Percentiles rank a stretch among this genome's conserved stretches.
phyloP scores from a whole-genome alignment of 2,113 vertebrate genomes.

The Aythya baeri region DNA sequence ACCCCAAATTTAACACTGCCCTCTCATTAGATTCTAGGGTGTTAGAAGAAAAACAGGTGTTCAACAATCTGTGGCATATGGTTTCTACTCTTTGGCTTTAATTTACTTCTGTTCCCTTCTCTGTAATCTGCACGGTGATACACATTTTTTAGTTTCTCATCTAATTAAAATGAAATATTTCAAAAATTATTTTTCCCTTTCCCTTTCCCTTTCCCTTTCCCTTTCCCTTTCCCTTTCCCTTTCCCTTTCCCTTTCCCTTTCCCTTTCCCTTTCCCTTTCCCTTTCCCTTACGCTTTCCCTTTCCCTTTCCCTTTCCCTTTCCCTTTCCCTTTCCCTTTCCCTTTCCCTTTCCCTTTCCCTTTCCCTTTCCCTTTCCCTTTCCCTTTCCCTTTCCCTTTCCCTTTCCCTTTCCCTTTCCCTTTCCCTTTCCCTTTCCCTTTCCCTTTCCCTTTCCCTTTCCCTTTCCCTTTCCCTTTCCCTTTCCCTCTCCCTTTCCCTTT shows the following conservation, averaged over 20 bases:
- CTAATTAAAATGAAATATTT: not conserved
- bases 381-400: not conserved
- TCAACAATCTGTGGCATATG: slow-evolving; percentile 31
- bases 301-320: not conserved
- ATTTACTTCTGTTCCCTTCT: not conserved
- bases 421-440: not conserved
- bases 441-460: not conserved
- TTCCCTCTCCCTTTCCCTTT: accelerated
- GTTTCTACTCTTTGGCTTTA: slow-evolving; percentile 13
- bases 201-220: not conserved
- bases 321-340: not conserved
- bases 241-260: not conserved
- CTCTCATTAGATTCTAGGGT: not conserved
- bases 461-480: no score
- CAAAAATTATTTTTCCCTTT: not conserved
- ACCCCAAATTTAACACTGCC: not conserved
- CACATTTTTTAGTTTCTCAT: not conserved
- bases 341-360: not conserved
- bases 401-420: not conserved
- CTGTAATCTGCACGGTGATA: not conserved
- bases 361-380: not conserved
- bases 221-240: no score
- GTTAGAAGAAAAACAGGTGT: slow-evolving; percentile 22
- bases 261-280: no score
- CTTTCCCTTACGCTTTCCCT: not conserved